Evolutionary conservation across 2,888 invertebrate species (phyloP), one percentile per base, ranked within the genome.

Genomic region (Diaphora mendica): DNA sequence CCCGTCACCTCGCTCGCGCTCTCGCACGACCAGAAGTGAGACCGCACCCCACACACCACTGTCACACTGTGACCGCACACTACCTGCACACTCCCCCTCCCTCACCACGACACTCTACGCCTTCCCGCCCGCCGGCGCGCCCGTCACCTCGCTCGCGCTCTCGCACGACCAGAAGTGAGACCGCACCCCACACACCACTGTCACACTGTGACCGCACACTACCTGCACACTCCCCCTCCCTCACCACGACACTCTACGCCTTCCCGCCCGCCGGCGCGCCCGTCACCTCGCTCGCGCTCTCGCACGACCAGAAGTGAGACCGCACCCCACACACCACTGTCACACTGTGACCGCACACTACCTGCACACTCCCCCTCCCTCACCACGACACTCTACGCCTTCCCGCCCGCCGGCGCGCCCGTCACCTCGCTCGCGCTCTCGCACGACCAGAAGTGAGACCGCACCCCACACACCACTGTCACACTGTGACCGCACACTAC

Each of bases 141-240:
- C 98, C 90, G 98, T 99, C 83, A 96, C 98, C 86, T 99, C 99
- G 72, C 96, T 99, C 82, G 99, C 99, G 80, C 97, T 99, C 85
- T 98, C 99, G 79, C 99, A 99, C 95, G 99, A 99, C 96, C 99
- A 99, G 96, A 99, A 99, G 99, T 99, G 96, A 97, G 97, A 96
- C 23, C 33, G 0, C 9, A 9, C 51, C 51, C 5, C 48, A 17
- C 48, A 20, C 48, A 20, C 48, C 48, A n/a, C n/a, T 15, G 20
- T 20, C 48, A 20, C 48, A 48, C 20, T 17, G 42, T 13, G 13
- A 42, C 42, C 44, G 13, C 44, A 44, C 44, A 44, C 44, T 42
- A 42, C n/a, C n/a, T n/a, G n/a, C n/a, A n/a, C n/a, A n/a, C n/a
- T n/a, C n/a, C n/a, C n/a, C n/a, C n/a, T n/a, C 99, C 73, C 99